phyloP scores from a whole-genome alignment of 2,113 vertebrate genomes.

The Noturus placidus region DNA sequence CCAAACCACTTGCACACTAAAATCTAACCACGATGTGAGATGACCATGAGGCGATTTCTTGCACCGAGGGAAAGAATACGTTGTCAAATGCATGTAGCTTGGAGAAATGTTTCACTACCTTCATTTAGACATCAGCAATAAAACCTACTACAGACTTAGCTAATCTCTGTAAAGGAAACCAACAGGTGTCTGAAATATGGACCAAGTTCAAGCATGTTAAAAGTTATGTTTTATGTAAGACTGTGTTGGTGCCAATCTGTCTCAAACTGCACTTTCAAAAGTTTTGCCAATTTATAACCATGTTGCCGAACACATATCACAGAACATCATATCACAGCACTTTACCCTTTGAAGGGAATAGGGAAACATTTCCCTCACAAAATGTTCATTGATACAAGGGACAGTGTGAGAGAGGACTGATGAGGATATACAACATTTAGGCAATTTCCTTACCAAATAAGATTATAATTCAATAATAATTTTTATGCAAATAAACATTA shows the following conservation, averaged over 20 bases:
- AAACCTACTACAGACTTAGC: neutral
- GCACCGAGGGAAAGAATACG: neutral
- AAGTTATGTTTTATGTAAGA: neutral
- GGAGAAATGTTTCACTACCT: neutral
- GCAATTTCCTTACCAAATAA: neutral
- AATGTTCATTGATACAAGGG: too few relatives aligned
- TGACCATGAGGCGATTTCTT: neutral
- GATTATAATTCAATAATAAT: neutral
- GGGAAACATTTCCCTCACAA: neutral
- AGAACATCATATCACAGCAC: neutral
- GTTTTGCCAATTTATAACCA: neutral
- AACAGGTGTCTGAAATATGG: neutral
- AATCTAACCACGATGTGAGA: neutral
- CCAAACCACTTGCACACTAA: neutral
- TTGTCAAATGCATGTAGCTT: neutral
- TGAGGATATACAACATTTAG: neutral
- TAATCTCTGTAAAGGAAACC: neutral
- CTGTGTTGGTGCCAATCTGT: neutral
- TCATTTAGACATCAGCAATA: neutral
- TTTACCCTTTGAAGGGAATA: neutral
- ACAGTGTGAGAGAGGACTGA: neutral
- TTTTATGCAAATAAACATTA: neutral
- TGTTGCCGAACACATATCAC: neutral
- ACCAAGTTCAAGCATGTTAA: neutral
- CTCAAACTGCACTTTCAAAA: neutral